Base-by-base conservation (phyloP, 2,113 vertebrate genomes). In the Calidris pugnax region DNA sequence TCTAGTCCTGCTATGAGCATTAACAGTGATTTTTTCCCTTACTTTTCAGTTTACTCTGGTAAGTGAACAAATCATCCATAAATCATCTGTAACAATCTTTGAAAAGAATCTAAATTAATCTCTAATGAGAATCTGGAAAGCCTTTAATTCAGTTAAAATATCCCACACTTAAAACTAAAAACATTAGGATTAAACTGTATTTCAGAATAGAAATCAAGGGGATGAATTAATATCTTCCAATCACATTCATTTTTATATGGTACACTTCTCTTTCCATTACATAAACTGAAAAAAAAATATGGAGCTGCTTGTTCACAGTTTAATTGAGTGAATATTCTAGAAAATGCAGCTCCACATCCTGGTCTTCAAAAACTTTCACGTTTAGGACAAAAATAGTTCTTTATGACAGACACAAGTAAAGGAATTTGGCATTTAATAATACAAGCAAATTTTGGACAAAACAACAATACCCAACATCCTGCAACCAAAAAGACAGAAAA, bases 341-440 rank as follows among this genome's bases (percentile, higher is more conserved):
- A 68, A 91, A 82, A 33, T 14, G 12, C 12, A 87, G 26, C 14
- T 72, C 23, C 12, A 26, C 17, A 55, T 12, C 26, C 12, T 30
- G 37, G 41, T 37, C 18, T 75, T 39, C n/a, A 71, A 63, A 69
- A 64, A 37, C 5, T 43, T 39, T 56, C 43, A 53, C 0, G 0
- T 7, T 79, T 62, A 68, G 4, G 22, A 12, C 21, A 62, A 68
- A 80, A 57, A 24, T 10, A 35, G 6, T 66, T 69, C 13, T 79
- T 55, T 39, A 21, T 14, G 69, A 66, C 3, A 6, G 83, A 53
- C 24, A n/a, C 3, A 64, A 26, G 7, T 43, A 60, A 60, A 76
- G 13, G 9, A 63, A 37, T 47, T 73, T 88, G 39, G 20, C 18
- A 39, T 73, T 74, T 71, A 32, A 19, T 67, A 53, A 3, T 32